Percentiles rank a stretch among this genome's conserved stretches.
Conservation (phyloP, 2,888 invertebrate genomes). For the Melanchra persicariae region DNA sequence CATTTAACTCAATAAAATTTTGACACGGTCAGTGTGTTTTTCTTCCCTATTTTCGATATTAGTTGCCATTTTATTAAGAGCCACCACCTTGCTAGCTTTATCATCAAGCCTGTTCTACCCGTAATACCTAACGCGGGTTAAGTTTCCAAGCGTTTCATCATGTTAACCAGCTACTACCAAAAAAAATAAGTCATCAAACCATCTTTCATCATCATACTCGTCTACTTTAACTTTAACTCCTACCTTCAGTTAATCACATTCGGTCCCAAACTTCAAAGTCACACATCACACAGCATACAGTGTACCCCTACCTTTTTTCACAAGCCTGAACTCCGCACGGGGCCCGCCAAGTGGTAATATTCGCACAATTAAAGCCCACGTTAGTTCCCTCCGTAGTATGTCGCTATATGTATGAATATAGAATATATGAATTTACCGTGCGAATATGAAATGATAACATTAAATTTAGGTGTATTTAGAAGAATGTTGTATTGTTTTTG, state of each 20-base stretch:
- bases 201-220: not conserved
- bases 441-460: conserved; percentile 21
- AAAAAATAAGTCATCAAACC: too few relatives aligned
- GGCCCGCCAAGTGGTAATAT: conserved; percentile 72
- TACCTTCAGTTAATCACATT: not conserved
- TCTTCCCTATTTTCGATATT: too few relatives aligned
- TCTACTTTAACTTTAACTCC: not conserved
- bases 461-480: not conserved
- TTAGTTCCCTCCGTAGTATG: conserved; percentile 35
- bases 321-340: conserved; percentile 37
- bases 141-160: not conserved
- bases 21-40: too few relatives aligned
- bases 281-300: not conserved
- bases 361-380: conserved; percentile 71
- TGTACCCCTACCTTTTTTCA: conserved; percentile 32
- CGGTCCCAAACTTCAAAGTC: too few relatives aligned
- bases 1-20: too few relatives aligned
- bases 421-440: conserved; percentile 21
- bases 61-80: too few relatives aligned
- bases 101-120: too few relatives aligned
- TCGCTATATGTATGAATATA: conserved; percentile 3
- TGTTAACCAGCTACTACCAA: not conserved
- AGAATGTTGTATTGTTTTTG: not conserved
- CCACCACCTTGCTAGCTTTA: too few relatives aligned
- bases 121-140: not conserved